Evolutionary conservation across 2,888 invertebrate genomes (phyloP), one percentile per base, ranked within the genome.

Genomic region (Pammene fasciana): DNA sequence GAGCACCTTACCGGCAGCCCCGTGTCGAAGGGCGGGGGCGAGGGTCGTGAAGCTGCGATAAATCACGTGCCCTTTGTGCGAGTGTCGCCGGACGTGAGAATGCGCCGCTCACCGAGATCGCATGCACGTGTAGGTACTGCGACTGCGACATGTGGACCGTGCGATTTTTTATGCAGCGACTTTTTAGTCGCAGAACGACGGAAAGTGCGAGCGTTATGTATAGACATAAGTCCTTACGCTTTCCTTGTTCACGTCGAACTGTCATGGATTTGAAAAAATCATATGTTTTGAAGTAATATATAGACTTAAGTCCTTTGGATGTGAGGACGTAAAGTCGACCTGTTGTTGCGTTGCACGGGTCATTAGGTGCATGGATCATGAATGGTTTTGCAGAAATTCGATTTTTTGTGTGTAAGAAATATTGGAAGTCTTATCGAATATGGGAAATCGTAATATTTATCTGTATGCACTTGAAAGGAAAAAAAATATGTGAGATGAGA

Each of bases 1-100:
- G 46, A 7, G 34, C 54, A 54, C 34, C 52, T 52, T 26, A 65
- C 54, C 61, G 18, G 16, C 65, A 62, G n/a, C 43, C n/a, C 54
- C 41, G 57, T 72, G 72, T 65, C 68, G 68, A 36, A 68, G 66
- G 56, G 75, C 72, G 73, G 68, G 71, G 74, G 66, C 71, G 76
- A 75, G 73, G 72, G 72, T 72, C 75, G 74, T 72, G 62, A 50
- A 34, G n/a, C n/a, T 26, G 54, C 65, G 72, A 72, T 72, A 72
- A 72, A 72, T 72, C 73, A 68, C 72, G 68, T 52, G 72, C 71
- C 67, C 75, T 77, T 78, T 73, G 74, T 74, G 72, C 72, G 68
- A 57, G 74, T 74, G 75, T 74, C 73, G 72, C 68, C 78, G 79
- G 79, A 85, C 88, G 87, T 88, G 89, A 86, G 88, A 87, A 86